These are phyloP conservation scores for Lindbergichthys nudifrons DNA, from an alignment of 2,797 vertebrate genomes.

Conservation along the genomic window DNA sequence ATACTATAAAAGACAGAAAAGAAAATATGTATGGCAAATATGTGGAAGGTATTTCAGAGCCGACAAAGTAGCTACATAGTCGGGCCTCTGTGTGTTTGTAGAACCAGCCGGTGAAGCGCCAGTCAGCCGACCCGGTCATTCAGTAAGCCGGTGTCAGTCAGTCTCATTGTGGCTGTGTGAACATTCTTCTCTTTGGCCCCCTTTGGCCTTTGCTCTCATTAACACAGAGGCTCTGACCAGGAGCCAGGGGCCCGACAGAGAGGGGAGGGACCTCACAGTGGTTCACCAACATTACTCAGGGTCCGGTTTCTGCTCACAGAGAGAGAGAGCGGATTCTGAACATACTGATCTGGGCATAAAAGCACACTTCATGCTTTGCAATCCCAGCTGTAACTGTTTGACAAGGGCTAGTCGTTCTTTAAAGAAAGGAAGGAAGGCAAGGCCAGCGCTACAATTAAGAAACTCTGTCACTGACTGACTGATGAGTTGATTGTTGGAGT, in stretches of 20 bases:
- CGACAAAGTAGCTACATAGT: not conserved
- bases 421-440: not conserved
- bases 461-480: not conserved
- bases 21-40: not conserved
- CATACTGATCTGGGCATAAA: not conserved
- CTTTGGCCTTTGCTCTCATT: conserved; percentile 69
- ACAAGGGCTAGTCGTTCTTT: too few relatives aligned
- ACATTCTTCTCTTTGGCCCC: conserved; percentile 67
- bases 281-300: conserved; percentile 11
- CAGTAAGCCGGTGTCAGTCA: conserved; percentile 26
- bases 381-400: not conserved
- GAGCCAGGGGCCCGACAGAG: conserved; percentile 20
- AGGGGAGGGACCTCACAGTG: conserved; percentile 9
- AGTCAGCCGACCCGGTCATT: not conserved
- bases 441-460: not conserved
- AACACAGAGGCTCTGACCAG: conserved; percentile 54
- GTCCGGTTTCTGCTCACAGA: conserved; percentile 29
- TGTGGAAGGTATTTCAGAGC: not conserved
- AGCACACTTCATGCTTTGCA: not conserved
- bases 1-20: too few relatives aligned
- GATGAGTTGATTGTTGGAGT: not conserved
- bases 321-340: not conserved
- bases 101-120: not conserved
- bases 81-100: conserved; percentile 3
- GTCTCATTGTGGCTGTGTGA: conserved; percentile 54